These are phyloP conservation scores for Siniperca chuatsi DNA, from an alignment of 2,113 vertebrate species.

Conservation along the genomic window DNA sequence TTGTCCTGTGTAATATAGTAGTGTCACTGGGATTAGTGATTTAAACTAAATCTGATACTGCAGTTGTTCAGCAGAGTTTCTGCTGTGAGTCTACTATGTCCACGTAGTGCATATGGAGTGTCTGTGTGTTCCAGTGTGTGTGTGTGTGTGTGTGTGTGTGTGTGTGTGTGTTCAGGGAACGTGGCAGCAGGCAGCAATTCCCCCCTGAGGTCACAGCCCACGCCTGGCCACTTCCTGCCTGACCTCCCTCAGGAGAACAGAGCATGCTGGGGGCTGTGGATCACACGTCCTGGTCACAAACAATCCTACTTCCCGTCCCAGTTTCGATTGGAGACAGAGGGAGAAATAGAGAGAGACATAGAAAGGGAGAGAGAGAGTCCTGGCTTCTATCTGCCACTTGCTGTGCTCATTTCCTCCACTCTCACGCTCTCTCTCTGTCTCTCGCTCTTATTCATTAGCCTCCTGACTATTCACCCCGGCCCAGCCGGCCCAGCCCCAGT, in stretches of 20 bases:
- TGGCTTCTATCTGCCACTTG: conserved; percentile 73
- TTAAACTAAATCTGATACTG: conserved; percentile 20
- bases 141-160: conserved; percentile 1
- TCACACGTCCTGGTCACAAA: conserved; percentile 79
- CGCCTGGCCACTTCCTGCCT: conserved; percentile 80
- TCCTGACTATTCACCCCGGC: conserved; percentile 77
- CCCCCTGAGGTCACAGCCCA: conserved; percentile 79
- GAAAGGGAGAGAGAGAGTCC: conserved; percentile 50
- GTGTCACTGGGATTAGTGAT: not conserved
- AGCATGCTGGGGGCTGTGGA: conserved; percentile 77
- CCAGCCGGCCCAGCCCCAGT: conserved; percentile 57
- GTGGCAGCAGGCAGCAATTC: conserved; percentile 62
- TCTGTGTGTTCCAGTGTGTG: conserved; percentile 6
- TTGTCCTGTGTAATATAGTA: not conserved
- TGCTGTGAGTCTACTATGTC: not conserved
- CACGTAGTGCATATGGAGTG: not conserved
- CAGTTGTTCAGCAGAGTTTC: not conserved
- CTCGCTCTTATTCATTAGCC: conserved; percentile 78
- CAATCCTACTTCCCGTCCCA: conserved; percentile 79
- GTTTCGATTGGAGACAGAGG: conserved; percentile 30
- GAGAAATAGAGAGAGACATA: conserved; percentile 1
- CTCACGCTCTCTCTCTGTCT: conserved; percentile 73
- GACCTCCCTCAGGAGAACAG: conserved; percentile 74
- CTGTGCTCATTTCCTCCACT: conserved; percentile 81
- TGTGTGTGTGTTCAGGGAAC: conserved; percentile 36